Evolutionary conservation across 1,140 invertebrate genomes (phyloP), one percentile per base, ranked within the genome.

Genomic region (Liolophura sinensis): DNA sequence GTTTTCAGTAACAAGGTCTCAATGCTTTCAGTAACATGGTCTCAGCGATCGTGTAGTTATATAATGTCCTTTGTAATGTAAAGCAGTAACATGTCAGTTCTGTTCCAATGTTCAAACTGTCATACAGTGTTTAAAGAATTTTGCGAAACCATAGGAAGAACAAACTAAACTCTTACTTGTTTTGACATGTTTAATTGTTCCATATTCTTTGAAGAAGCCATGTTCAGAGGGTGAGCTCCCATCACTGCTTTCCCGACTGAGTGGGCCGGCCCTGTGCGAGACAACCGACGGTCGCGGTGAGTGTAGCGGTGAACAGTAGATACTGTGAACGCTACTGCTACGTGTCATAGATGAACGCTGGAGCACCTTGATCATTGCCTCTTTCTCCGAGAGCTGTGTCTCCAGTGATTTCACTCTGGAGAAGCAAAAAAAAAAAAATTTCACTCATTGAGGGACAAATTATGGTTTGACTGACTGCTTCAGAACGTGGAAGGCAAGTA

Each of bases 321-420:
- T 60, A 40, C 73, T 76, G 22, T 75, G 74, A 11, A 76, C 71
- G 62, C 75, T 76, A 54, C 72, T 73, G 27, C 70, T 67, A 25
- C 75, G 69, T 14, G 69, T 65, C 40, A 74, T 62, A 0, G 74
- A 63, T 18, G 72, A 71, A 1, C 74, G 92, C 78, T 95, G 92
- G 20, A 95, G 86, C 5, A 94, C 92, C 70, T 91, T 89, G 68
- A 96, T 94, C 92, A 95, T 94, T 0, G 93, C 93, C 81, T 96
- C 93, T 69, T 90, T 89, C 82, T 95, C 93, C 0, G 92, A 92
- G 61, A 95, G 86, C 78, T 94, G 93, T 1, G 92, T 93, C 83
- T 96, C 93, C 52, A 95, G 80, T 83, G 93, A 92, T 85, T 94
- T 94, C 63, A 94, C 88, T 79, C 92, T 94, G 74, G 9, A 79